A percentile compares a stretch with the other conserved stretches of the same genome.
Evolutionary conservation across 2,113 vertebrate genomes (phyloP).

Genomic region (Trochalopteron elliotii): DNA sequence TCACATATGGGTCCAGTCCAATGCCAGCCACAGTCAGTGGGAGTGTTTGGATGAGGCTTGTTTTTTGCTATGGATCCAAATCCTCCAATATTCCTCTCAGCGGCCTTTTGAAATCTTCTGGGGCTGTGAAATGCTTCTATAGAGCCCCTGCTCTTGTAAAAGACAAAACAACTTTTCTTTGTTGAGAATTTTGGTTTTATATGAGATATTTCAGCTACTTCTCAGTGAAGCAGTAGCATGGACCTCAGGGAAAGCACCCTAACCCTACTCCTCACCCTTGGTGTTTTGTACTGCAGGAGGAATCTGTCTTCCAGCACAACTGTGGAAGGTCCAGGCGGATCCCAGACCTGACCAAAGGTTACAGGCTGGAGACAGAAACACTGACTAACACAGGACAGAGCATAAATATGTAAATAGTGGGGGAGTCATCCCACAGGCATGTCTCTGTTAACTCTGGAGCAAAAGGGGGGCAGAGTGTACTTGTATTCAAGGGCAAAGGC

Average conservation of each 20-base stretch:
- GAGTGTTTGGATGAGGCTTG: neutral
- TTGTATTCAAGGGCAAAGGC: constrained; percentile 6
- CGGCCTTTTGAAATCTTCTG: neutral
- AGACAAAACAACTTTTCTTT: neutral
- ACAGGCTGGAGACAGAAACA: constrained; percentile 20
- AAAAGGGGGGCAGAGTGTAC: neutral
- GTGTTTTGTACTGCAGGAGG: neutral
- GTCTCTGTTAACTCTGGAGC: neutral
- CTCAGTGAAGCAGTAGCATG: neutral
- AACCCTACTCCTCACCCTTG: neutral
- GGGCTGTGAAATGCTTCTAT: neutral
- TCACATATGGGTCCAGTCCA: neutral
- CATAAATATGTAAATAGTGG: constrained; percentile 47
- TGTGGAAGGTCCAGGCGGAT: neutral
- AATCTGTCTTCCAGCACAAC: neutral
- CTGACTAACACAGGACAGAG: constrained; percentile 29
- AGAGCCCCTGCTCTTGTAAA: neutral
- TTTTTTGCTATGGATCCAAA: neutral
- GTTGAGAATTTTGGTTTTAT: neutral
- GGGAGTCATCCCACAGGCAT: neutral
- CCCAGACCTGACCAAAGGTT: constrained; percentile 46
- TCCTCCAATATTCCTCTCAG: neutral
- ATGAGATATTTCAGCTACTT: neutral
- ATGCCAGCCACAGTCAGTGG: neutral
- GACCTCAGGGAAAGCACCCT: neutral